phyloP scores from a whole-genome alignment of 2,113 vertebrate species.

The Muntiacus reevesi region DNA sequence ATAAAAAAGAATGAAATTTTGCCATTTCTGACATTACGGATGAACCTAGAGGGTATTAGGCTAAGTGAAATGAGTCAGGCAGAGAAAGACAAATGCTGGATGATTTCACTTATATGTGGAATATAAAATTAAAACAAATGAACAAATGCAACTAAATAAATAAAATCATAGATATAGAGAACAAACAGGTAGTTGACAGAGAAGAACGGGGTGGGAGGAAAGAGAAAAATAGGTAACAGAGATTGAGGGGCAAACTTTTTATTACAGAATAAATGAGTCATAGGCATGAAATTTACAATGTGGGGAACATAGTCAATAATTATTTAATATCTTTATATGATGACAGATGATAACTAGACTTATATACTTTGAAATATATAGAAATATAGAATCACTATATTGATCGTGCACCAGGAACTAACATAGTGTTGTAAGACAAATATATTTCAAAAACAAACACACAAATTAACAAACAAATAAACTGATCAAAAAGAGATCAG shows the following conservation, averaged over 20 bases:
- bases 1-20: neutral
- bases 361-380: neutral
- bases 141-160: neutral
- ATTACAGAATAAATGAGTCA: neutral
- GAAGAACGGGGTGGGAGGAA: rapidly evolving
- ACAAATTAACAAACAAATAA: neutral
- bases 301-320: neutral
- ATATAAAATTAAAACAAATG: neutral
- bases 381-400: neutral
- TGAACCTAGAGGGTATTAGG: neutral
- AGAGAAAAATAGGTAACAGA: neutral
- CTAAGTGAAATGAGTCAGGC: neutral
- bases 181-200: neutral
- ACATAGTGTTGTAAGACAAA: neutral
- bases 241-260: neutral
- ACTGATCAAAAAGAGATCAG: neutral
- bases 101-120: neutral
- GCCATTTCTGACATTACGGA: neutral
- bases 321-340: neutral
- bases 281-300: neutral
- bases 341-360: neutral
- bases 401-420: neutral
- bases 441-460: neutral
- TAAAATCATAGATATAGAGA: neutral
- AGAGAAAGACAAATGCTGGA: neutral